phyloP scores from a whole-genome alignment of 2,113 vertebrate genomes.

The Ammodytes marinus region DNA sequence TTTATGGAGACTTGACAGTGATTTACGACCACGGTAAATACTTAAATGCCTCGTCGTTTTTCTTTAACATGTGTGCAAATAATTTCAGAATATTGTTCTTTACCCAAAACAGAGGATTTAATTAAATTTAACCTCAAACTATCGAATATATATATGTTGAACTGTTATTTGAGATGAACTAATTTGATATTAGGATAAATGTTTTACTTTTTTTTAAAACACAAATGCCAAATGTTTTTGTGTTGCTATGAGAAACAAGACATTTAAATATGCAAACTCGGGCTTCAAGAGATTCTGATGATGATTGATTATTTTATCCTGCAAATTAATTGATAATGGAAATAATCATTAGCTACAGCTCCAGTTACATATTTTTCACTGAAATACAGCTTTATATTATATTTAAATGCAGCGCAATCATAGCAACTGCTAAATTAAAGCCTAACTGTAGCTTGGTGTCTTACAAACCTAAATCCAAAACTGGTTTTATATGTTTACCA shows the following conservation, averaged over 20 bases:
- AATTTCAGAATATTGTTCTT: slow-evolving; percentile 6
- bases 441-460: not conserved
- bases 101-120: not conserved
- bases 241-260: not conserved
- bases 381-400: not conserved
- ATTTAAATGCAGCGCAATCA: not conserved
- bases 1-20: slow-evolving; percentile 38
- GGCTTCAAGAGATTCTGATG: not conserved
- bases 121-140: not conserved
- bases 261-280: not conserved
- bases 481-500: not conserved
- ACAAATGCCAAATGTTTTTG: not conserved
- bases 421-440: not conserved
- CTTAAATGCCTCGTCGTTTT: slow-evolving; percentile 2
- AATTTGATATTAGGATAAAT: not conserved
- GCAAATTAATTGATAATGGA: not conserved
- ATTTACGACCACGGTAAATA: slow-evolving; percentile 25
- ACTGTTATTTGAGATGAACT: not conserved
- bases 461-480: not conserved
- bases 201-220: not conserved
- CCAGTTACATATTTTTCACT: not conserved
- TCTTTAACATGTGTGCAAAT: slow-evolving; percentile 7
- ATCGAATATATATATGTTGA: not conserved
- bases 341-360: not conserved
- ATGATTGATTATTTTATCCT: not conserved